Conservation (phyloP, 2,113 vertebrate genomes). For the Rhynchopsitta pachyrhyncha region DNA sequence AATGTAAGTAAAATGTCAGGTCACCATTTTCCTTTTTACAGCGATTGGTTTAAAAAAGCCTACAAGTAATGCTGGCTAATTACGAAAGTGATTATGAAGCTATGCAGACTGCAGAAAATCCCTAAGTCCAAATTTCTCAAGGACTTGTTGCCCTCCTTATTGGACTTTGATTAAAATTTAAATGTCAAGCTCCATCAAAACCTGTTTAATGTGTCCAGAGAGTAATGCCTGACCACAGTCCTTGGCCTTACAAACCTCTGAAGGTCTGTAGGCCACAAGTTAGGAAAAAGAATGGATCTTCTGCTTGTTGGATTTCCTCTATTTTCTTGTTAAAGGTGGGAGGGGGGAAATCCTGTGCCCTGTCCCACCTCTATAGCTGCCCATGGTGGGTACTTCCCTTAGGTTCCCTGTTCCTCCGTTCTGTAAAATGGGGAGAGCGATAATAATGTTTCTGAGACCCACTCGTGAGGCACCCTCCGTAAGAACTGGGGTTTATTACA, state of each 20-base stretch:
- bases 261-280: not conserved
- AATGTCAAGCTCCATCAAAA: not conserved
- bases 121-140: not conserved
- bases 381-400: not conserved
- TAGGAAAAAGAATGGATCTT: not conserved
- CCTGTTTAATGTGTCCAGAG: not conserved
- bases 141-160: not conserved
- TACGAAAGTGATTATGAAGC: constrained; percentile 19
- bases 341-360: not conserved
- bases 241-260: not conserved
- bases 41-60: not conserved
- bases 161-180: not conserved
- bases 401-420: not conserved
- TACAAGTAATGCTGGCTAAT: not conserved
- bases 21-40: not conserved
- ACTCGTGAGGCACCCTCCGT: not conserved
- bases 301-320: not conserved
- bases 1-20: not conserved
- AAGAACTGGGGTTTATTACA: not conserved
- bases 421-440: not conserved
- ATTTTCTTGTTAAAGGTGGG: not conserved
- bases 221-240: not conserved
- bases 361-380: not conserved
- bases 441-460: not conserved
- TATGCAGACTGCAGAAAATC: not conserved